phyloP scores from a whole-genome alignment of 1,140 invertebrate genomes.

The Penaeus vannamei region DNA sequence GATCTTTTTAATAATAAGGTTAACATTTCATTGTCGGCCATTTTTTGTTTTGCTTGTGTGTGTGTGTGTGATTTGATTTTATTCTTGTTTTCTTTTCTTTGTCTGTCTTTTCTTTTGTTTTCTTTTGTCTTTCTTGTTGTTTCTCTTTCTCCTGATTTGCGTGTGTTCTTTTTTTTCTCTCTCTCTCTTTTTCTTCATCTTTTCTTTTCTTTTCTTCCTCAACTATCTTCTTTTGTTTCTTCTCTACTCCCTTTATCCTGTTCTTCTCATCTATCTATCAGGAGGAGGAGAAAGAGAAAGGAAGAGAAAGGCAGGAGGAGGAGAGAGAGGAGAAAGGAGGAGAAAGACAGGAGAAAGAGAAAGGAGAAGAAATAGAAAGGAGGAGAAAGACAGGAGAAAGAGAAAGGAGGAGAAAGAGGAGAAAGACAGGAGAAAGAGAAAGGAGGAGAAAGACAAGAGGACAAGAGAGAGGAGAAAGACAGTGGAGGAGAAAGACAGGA shows the following conservation, averaged over 20 bases:
- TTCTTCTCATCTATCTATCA: neutral
- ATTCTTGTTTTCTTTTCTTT: neutral
- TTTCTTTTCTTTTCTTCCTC: too few relatives aligned
- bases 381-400: neutral
- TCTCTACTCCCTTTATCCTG: neutral
- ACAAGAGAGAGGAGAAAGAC: too few relatives aligned
- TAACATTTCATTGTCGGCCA: neutral
- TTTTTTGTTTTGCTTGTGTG: neutral
- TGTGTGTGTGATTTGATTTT: neutral
- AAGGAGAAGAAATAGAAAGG: neutral
- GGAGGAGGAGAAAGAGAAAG: neutral
- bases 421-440: neutral
- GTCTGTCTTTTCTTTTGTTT: neutral
- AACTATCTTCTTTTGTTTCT: too few relatives aligned
- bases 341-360: neutral
- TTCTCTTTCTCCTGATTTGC: neutral
- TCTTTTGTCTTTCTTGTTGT: neutral
- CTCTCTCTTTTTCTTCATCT: neutral
- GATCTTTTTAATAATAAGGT: neutral
- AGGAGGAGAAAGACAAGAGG: neutral
- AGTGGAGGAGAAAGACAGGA: neutral
- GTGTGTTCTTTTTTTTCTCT: neutral
- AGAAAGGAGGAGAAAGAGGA: neutral
- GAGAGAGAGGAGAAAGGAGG: conserved; percentile 24
- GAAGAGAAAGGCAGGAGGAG: neutral